These are phyloP conservation scores for Pachycephus smyrnensis DNA, from an alignment of 2,888 invertebrate species.

Conservation along the genomic window DNA sequence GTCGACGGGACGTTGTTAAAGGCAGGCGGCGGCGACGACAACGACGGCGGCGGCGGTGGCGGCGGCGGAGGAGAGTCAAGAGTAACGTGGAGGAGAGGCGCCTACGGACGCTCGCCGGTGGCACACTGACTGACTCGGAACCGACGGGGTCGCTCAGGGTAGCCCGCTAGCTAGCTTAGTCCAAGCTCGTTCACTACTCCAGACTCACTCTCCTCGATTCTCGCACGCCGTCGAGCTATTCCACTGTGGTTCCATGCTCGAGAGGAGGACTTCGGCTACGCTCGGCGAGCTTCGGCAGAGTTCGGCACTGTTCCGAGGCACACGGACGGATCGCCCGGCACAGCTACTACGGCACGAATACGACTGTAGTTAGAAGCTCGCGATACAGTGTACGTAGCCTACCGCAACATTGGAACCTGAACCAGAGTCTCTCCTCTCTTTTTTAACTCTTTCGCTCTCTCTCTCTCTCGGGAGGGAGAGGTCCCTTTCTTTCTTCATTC, in stretches of 20 bases:
- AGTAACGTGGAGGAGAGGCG: conserved; percentile 1
- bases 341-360: conserved; percentile 61
- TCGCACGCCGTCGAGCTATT: conserved; percentile 21
- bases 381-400: background rate
- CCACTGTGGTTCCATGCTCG: conserved; percentile 65
- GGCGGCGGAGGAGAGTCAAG: background rate
- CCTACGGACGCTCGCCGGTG: conserved; percentile 58
- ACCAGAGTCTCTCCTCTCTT: background rate
- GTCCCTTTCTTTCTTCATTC: conserved; percentile 15
- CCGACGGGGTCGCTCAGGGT: conserved; percentile 48
- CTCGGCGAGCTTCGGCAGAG: conserved; percentile 70
- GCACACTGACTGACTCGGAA: conserved; percentile 66
- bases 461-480: conserved; percentile 21
- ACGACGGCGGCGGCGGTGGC: background rate
- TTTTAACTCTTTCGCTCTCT: conserved; percentile 25
- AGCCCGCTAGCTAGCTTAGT: conserved; percentile 52
- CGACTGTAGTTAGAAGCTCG: conserved; percentile 3
- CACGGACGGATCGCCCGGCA: conserved; percentile 38
- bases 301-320: conserved; percentile 56
- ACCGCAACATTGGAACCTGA: conserved; percentile 9
- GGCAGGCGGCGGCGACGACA: background rate
- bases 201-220: conserved; percentile 11
- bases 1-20: background rate
- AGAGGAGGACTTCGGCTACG: conserved; percentile 70
- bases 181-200: conserved; percentile 23